Conservation (phyloP, 1,140 invertebrate species). For the Trinorchestia longiramus region DNA sequence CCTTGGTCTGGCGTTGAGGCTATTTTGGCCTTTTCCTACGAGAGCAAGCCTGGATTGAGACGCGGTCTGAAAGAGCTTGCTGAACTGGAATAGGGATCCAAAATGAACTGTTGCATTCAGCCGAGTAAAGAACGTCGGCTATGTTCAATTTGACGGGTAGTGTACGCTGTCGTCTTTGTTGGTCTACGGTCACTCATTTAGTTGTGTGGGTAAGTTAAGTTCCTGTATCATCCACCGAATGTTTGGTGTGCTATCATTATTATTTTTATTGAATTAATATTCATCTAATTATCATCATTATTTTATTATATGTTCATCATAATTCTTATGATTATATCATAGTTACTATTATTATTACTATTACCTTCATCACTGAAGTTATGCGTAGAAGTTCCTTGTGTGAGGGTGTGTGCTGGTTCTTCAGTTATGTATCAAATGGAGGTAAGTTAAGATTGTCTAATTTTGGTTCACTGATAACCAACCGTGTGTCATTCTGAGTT, state of each 20-base stretch:
- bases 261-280: not conserved
- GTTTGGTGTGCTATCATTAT: not conserved
- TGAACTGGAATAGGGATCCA: not conserved
- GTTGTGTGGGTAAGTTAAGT: not conserved
- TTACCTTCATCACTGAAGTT: too few relatives aligned
- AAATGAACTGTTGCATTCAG: not conserved
- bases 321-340: too few relatives aligned
- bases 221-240: not conserved
- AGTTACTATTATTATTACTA: too few relatives aligned
- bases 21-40: not conserved
- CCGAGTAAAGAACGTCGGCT: not conserved
- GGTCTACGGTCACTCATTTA: not conserved
- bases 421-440: not conserved
- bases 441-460: not conserved
- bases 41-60: not conserved
- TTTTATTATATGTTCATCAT: too few relatives aligned
- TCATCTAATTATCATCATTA: too few relatives aligned
- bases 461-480: not conserved
- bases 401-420: not conserved
- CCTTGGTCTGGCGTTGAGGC: not conserved
- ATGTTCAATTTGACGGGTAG: not conserved
- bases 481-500: slow-evolving; percentile 26
- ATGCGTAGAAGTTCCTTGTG: not conserved
- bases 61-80: not conserved
- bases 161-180: not conserved